Evolutionary conservation across 2,797 vertebrate genomes (phyloP).

Genomic region (Mormyrus hasselquistii): DNA sequence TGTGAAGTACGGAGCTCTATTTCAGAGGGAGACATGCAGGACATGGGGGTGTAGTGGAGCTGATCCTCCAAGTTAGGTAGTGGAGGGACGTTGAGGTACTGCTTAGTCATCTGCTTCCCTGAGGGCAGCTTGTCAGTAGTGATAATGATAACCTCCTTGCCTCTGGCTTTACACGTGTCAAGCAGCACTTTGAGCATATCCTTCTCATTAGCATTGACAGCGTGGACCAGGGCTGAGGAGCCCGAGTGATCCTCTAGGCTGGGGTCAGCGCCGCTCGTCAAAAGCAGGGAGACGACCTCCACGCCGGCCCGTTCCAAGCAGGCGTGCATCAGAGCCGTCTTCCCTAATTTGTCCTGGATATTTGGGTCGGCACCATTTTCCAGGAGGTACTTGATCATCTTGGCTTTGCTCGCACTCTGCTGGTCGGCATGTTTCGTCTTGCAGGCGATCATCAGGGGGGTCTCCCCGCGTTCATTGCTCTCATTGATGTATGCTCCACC

Average conservation of each 20-base stretch:
- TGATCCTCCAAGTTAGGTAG: conserved; percentile 59
- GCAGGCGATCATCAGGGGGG: conserved; percentile 85
- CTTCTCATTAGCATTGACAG: conserved; percentile 68
- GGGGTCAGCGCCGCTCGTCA: conserved; percentile 67
- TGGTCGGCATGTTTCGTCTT: conserved; percentile 68
- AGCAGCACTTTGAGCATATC: conserved; percentile 66
- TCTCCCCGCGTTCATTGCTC: conserved; percentile 81
- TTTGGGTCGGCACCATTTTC: conserved; percentile 86
- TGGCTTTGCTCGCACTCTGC: conserved; percentile 77
- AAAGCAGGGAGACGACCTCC: conserved; percentile 66
- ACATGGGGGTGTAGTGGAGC: conserved; percentile 36
- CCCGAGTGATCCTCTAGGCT: conserved; percentile 70
- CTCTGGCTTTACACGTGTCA: conserved; percentile 63
- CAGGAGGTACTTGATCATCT: conserved; percentile 82
- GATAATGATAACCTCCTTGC: conserved; percentile 90
- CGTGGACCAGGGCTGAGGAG: conserved; percentile 70
- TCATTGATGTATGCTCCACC: conserved; percentile 88
- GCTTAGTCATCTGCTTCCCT: conserved; percentile 70
- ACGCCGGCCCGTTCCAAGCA: conserved; percentile 71
- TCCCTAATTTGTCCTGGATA: conserved; percentile 86
- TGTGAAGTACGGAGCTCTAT: conserved; percentile 55
- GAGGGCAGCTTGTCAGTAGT: conserved; percentile 69
- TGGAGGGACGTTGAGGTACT: conserved; percentile 77
- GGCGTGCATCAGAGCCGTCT: conserved; percentile 85
- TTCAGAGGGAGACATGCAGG: conserved; percentile 58